Evolutionary conservation across 2,797 vertebrate species (phyloP), one percentile per base, ranked within the genome.

Genomic region (Micropoecilia bifurca): DNA sequence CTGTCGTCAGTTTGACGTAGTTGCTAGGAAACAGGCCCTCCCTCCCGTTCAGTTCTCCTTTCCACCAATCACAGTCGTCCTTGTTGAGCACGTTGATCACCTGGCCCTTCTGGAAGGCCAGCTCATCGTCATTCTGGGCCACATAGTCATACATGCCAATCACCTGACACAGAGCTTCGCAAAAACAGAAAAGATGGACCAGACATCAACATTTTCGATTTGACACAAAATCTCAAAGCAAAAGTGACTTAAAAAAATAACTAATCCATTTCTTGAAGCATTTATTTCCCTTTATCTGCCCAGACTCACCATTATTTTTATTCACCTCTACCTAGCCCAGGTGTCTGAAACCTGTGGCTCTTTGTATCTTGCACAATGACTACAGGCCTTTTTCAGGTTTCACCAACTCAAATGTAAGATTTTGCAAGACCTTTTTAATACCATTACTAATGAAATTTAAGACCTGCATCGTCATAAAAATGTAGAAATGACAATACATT

Each of bases 41-140:
- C 74, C 97, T 96, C 74, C 98, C 98, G 0, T 95, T 98, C 83
- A 97, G 96, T 90, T 99, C 98, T 9, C 98, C 98, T 91, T 99
- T 99, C 98, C 98, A 99, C 98, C 98, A 99, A 93, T 99, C 98
- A 16, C 98, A 98, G 95, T 99, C 98, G 73, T 99, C 98, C 94
- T 96, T 98, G 95, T 94, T 99, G 92, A 99, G 95, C 86, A 99
- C 98, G 0, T 96, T 99, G 95, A 99, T 99, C 93, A 99, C 94
- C 95, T 99, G 98, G 88, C 98, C 98, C 92, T 99, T 99, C 94
- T 50, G 96, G 93, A 99, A 99, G 6, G 98, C 97, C 94, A 99
- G 95, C 91, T 99, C 98, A 80, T 99, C 98, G 3, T 99, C 98
- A 12, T 99, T 99, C 95, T 99, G 98, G 2, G 98, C 98, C 36